Evolutionary conservation across 2,797 vertebrate species (phyloP).

Genomic region (Poecilia velifera): DNA sequence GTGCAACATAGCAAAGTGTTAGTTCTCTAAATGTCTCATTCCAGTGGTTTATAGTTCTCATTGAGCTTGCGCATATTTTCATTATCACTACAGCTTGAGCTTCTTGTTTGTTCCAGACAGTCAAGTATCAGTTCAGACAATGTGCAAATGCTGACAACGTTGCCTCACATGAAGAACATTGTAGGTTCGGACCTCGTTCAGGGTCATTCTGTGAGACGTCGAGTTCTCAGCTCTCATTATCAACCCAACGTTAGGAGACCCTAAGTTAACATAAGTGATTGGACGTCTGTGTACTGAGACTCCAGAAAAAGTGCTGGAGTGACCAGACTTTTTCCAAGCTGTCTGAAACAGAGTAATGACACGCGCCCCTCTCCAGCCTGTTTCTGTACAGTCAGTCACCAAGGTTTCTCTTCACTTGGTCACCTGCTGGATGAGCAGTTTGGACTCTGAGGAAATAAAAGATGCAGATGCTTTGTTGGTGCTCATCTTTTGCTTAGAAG

Average conservation of each 20-base stretch:
- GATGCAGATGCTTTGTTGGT: neutral
- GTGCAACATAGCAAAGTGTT: neutral
- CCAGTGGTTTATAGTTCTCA: too few relatives aligned
- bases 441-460: neutral
- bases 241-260: neutral
- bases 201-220: neutral
- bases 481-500: neutral
- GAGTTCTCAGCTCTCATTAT: neutral
- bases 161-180: neutral
- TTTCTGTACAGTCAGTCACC: neutral
- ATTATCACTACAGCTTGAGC: neutral
- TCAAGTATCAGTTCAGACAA: neutral
- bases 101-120: neutral
- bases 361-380: neutral
- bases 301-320: neutral
- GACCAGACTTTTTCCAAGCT: neutral
- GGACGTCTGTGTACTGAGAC: too few relatives aligned
- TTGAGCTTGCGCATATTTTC: neutral
- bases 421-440: neutral
- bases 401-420: neutral
- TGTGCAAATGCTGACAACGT: neutral
- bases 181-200: neutral
- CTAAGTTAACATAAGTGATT: neutral
- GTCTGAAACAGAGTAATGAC: neutral
- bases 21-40: neutral